Percentiles rank a stretch among this genome's conserved stretches.
Evolutionary conservation across 1,140 invertebrate genomes (phyloP).

Genomic region (Cyclargus thomasi): DNA sequence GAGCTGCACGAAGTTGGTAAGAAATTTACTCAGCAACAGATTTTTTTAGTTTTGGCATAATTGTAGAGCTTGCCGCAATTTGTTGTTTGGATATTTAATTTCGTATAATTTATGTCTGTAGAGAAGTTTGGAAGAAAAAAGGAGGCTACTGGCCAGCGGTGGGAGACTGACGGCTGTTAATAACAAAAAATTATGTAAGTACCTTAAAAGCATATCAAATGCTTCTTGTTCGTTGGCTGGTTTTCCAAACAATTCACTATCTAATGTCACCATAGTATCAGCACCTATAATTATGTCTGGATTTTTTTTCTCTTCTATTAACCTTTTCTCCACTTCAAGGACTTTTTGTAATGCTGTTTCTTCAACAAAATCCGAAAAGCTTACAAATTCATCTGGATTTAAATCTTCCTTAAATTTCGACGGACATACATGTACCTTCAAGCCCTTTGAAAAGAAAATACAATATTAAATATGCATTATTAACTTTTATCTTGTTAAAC

Average conservation of each 20-base stretch:
- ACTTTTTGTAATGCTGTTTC: constrained; percentile 91
- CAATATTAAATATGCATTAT: constrained; percentile 22
- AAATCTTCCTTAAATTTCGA: constrained; percentile 93
- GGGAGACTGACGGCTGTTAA: too few species aligned
- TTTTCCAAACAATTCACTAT: constrained; percentile 90
- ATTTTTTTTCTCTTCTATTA: constrained; percentile 73
- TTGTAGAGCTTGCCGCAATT: too few species aligned
- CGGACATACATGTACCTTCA: constrained; percentile 84
- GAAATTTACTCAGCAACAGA: too few species aligned
- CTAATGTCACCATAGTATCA: constrained; percentile 91
- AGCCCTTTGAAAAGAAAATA: constrained; percentile 78
- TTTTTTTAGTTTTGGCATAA: too few species aligned
- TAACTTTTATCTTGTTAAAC: not conserved
- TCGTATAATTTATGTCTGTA: too few species aligned
- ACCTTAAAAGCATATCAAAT: constrained; percentile 86
- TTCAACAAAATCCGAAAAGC: constrained; percentile 84
- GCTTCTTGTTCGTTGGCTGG: constrained; percentile 87
- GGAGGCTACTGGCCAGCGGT: too few species aligned
- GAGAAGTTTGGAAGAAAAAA: too few species aligned
- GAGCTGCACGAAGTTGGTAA: too few species aligned
- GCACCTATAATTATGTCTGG: constrained; percentile 90
- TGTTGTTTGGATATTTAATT: too few species aligned
- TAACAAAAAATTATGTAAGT: too few species aligned
- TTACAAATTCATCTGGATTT: constrained; percentile 76
- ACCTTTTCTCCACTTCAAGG: constrained; percentile 82